Conservation (phyloP, 2,113 vertebrate genomes). For the Otis tarda region DNA sequence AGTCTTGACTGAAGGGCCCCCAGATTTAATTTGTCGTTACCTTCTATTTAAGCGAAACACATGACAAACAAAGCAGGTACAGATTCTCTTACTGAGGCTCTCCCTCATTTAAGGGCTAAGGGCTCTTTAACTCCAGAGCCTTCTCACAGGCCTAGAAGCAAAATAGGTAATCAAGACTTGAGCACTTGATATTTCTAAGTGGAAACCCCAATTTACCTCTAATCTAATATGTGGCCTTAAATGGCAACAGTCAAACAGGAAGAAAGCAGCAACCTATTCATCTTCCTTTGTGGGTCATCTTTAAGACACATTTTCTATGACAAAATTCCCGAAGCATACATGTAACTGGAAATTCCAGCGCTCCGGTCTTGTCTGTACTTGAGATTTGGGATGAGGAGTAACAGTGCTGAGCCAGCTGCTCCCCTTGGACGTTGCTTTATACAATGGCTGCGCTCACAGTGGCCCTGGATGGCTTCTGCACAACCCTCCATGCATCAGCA, state of each 20-base stretch:
- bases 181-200: background rate
- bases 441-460: background rate
- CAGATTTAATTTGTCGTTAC: conserved; percentile 17
- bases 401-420: background rate
- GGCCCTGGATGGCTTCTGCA: background rate
- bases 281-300: conserved; percentile 38
- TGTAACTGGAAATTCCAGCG: conserved; percentile 37
- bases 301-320: background rate
- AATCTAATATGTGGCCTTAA: conserved; percentile 18
- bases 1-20: background rate
- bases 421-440: background rate
- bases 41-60: background rate
- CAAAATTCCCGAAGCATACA: conserved; percentile 18
- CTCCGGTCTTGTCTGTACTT: conserved; percentile 31
- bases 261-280: conserved; percentile 1
- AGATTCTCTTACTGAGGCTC: background rate
- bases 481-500: fast-evolving
- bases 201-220: background rate
- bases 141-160: background rate
- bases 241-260: conserved; percentile 1
- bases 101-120: background rate
- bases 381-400: background rate
- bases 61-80: background rate
- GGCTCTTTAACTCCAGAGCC: background rate
- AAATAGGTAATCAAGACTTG: conserved; percentile 10